Base-by-base conservation (phyloP, 2,113 vertebrate genomes). In the Chloebia gouldiae region DNA sequence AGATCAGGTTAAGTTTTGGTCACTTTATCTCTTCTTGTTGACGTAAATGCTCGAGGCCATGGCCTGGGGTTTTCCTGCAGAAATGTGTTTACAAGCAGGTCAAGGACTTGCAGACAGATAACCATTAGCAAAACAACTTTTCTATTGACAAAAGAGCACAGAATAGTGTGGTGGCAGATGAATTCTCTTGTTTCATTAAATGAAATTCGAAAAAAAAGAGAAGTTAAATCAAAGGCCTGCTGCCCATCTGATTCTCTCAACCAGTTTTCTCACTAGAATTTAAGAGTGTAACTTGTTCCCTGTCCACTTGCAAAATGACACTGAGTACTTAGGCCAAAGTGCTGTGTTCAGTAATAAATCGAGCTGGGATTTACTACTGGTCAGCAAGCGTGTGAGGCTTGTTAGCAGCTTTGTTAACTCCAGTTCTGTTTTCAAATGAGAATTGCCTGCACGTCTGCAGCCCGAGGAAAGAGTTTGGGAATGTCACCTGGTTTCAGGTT, bases 51-150 rank as follows among this genome's bases (percentile, higher is more conserved):
- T 97, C 47, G 98, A 98, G 98, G 98, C 98, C 98, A 95, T 75
- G 97, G 97, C 98, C 97, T 96, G 96, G 97, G 97, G 97, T 98
- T 98, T 98, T 98, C 98, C 98, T 99, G 98, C 94, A 98, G 98
- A 98, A 98, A 98, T 96, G 96, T 99, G 98, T 99, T 99, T 99
- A 99, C 98, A 99, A 98, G 97, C 98, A 98, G 99, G 99, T 99
- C 99, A 99, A 99, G 99, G 98, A 99, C 99, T 99, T 98, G 97
- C 96, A 98, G 98, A 98, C 98, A 99, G 99, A 99, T 99, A 99
- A 98, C 98, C 98, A 98, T 99, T 99, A 99, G 98, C 98, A 98
- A 98, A 99, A 98, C 98, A 98, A 98, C 97, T 97, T 98, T 98
- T 95, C 98, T 97, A 97, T 98, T 98, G 97, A 98, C 97, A 98